Conservation (phyloP, 37 sponge, comb jelly and placozoan species). For the Lycopodina hypogea region DNA sequence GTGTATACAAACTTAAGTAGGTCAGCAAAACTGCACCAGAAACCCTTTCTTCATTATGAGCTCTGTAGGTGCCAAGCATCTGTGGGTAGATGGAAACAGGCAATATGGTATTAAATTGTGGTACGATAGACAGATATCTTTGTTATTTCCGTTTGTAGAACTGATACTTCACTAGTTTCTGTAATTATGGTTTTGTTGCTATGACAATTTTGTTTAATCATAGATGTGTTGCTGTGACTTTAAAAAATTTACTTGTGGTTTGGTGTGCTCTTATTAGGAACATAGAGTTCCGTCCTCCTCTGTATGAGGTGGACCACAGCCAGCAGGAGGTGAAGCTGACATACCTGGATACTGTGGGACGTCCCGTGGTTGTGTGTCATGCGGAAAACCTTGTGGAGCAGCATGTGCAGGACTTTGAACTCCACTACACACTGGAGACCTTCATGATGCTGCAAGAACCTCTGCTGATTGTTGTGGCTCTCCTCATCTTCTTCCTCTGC, state of each 20-base stretch:
- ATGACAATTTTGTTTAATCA: not conserved
- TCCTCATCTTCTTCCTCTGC: conserved; percentile 81
- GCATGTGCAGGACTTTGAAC: conserved; percentile 90
- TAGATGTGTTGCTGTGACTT: not conserved
- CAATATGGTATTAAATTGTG: too few relatives aligned
- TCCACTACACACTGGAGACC: conserved; percentile 75
- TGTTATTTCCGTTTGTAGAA: too few relatives aligned
- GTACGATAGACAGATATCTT: too few relatives aligned
- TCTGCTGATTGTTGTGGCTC: conserved; percentile 76
- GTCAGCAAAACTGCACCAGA: too few relatives aligned
- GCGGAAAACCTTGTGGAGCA: conserved; percentile 83
- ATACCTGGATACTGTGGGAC: conserved; percentile 90
- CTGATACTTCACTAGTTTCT: not conserved
- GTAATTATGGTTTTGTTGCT: not conserved
- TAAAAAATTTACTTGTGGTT: not conserved
- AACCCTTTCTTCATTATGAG: too few relatives aligned
- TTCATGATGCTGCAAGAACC: conserved; percentile 89
- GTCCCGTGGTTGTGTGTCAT: conserved; percentile 77
- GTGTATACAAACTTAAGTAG: too few relatives aligned
- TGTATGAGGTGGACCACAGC: conserved; percentile 50
- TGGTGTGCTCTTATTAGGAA: conserved; percentile 39
- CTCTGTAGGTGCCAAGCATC: too few relatives aligned
- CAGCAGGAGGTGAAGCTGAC: conserved; percentile 62
- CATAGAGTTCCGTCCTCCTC: conserved; percentile 40
- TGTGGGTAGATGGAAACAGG: too few relatives aligned